These are phyloP conservation scores for Anticlea derivata DNA, from an alignment of 2,888 invertebrate species.

Conservation along the genomic window DNA sequence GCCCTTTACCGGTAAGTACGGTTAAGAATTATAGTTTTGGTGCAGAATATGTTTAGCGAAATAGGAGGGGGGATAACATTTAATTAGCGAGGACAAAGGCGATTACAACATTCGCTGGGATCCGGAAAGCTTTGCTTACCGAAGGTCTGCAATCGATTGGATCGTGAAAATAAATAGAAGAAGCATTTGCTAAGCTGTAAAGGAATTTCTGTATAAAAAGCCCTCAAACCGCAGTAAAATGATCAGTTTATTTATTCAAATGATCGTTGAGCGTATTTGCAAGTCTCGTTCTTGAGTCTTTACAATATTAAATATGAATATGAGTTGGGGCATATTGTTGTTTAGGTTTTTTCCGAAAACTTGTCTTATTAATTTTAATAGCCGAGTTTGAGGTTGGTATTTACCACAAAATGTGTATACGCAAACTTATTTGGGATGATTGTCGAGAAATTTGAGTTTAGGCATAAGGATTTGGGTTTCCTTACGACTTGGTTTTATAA, in stretches of 20 bases:
- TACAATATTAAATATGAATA: conserved; percentile 24
- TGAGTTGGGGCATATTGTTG: conserved; percentile 32
- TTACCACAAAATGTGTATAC: conserved; percentile 56
- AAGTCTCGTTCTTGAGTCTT: conserved; percentile 1
- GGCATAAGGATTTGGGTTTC: conserved; percentile 42
- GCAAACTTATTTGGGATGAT: conserved; percentile 57
- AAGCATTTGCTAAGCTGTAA: no score
- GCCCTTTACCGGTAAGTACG: conserved; percentile 37
- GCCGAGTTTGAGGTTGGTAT: conserved; percentile 45
- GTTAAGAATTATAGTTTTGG: conserved; percentile 40
- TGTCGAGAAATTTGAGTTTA: conserved; percentile 51
- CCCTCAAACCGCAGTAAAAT: no score
- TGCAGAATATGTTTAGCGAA: conserved; percentile 21
- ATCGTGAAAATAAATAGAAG: conserved; percentile 1
- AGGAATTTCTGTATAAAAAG: no score
- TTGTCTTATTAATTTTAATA: conserved; percentile 57
- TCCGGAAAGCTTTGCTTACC: conserved; percentile 8
- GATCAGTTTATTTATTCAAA: neutral
- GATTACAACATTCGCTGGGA: conserved; percentile 22
- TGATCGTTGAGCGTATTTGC: no score
- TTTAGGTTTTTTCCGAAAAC: conserved; percentile 42
- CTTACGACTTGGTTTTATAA: conserved; percentile 4
- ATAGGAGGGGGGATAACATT: conserved; percentile 25
- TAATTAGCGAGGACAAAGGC: conserved; percentile 32
- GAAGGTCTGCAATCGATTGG: conserved; percentile 6